phyloP scores from a whole-genome alignment of 92 coral and sea anemone genomes.

The Actinostola sp. region DNA sequence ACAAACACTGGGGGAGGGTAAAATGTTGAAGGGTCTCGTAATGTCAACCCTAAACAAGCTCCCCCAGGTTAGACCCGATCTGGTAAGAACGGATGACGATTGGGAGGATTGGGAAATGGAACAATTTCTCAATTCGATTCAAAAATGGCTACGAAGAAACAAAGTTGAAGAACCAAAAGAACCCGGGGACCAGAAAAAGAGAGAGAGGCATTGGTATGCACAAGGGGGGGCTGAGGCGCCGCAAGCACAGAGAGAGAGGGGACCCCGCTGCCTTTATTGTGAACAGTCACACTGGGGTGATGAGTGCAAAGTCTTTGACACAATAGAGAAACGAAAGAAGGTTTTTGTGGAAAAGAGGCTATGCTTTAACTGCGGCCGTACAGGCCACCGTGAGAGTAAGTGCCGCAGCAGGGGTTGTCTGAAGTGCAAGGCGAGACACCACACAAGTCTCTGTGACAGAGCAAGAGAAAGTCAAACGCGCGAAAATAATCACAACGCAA shows the following conservation, averaged over 20 bases:
- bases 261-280: slow-evolving; percentile 12
- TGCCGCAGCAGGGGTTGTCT: slow-evolving; percentile 54
- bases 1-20: slow-evolving; percentile 47
- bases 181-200: slow-evolving; percentile 10
- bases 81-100: slow-evolving; percentile 50
- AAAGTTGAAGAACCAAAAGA: slow-evolving; percentile 13
- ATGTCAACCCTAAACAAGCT: slow-evolving; percentile 56
- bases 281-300: slow-evolving; percentile 34
- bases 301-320: slow-evolving; percentile 1
- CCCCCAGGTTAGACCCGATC: slow-evolving; percentile 50
- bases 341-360: too few relatives aligned
- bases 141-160: slow-evolving; percentile 38
- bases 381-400: slow-evolving; percentile 45
- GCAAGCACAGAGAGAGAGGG: slow-evolving; percentile 4
- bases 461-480: background rate
- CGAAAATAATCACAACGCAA: slow-evolving; percentile 13
- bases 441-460: slow-evolving; percentile 55
- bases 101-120: slow-evolving; percentile 62
- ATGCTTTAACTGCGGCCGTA: slow-evolving; percentile 52
- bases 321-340: slow-evolving; percentile 39
- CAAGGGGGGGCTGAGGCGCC: slow-evolving; percentile 30
- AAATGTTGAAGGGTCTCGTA: slow-evolving; percentile 29
- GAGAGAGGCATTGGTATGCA: slow-evolving; percentile 34
- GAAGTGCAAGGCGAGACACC: slow-evolving; percentile 61
- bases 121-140: slow-evolving; percentile 14